These are phyloP conservation scores for Himalopsyche phryganea DNA, from an alignment of 1,140 invertebrate genomes.

Conservation along the genomic window DNA sequence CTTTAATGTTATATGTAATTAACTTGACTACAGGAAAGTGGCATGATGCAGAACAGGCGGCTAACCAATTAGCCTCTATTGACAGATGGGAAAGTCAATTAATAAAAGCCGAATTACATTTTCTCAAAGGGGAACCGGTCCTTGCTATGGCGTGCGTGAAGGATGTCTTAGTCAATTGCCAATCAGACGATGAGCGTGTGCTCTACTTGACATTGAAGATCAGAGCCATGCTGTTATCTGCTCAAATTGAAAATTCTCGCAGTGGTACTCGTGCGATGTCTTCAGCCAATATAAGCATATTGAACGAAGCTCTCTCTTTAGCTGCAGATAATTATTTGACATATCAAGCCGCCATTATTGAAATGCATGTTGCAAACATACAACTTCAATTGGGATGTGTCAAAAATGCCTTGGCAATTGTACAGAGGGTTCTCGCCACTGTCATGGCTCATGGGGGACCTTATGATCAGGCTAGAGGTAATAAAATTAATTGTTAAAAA, in stretches of 20 bases:
- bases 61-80: slow-evolving; percentile 67
- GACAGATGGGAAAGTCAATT: slow-evolving; percentile 66
- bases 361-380: slow-evolving; percentile 73
- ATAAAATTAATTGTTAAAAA: too few species aligned
- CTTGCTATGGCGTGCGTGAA: slow-evolving; percentile 59
- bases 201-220: slow-evolving; percentile 59
- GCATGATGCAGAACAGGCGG: slow-evolving; percentile 70
- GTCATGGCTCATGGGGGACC: slow-evolving; percentile 76
- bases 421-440: slow-evolving; percentile 65
- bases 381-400: slow-evolving; percentile 71
- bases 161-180: slow-evolving; percentile 54
- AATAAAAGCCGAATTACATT: slow-evolving; percentile 63
- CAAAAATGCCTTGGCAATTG: slow-evolving; percentile 66
- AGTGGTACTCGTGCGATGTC: slow-evolving; percentile 49
- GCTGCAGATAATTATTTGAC: slow-evolving; percentile 70
- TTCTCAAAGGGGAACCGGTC: slow-evolving; percentile 64
- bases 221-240: slow-evolving; percentile 66
- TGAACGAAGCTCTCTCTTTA: slow-evolving; percentile 69
- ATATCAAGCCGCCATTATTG: slow-evolving; percentile 69
- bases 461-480: slow-evolving; percentile 71
- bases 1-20: too few species aligned
- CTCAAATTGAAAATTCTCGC: slow-evolving; percentile 65
- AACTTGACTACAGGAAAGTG: too few species aligned
- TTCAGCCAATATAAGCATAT: slow-evolving; percentile 54
- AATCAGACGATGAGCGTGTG: slow-evolving; percentile 49